These are phyloP conservation scores for Numida meleagris DNA, from an alignment of 2,113 vertebrate genomes.

Conservation along the genomic window DNA sequence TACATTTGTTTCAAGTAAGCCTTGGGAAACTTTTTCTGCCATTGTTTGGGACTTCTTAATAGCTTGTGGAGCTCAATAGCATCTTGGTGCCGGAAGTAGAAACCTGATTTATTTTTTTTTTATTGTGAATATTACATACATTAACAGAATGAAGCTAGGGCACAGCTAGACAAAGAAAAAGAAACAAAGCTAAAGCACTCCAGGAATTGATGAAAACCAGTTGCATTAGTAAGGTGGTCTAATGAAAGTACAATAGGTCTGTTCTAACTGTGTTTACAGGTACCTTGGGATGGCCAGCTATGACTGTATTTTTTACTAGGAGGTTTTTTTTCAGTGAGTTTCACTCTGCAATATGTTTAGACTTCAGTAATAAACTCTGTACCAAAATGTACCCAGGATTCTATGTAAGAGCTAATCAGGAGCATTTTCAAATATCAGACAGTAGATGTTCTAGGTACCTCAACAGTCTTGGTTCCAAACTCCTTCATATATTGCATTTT, in stretches of 20 bases:
- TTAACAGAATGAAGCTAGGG: neutral
- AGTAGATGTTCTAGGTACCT: neutral
- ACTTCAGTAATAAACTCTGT: neutral
- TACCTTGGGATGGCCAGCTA: neutral
- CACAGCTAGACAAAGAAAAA: neutral
- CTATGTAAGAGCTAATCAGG: neutral
- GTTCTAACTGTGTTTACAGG: neutral
- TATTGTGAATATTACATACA: neutral
- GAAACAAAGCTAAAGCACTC: neutral
- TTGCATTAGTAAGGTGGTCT: neutral
- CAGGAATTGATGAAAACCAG: neutral
- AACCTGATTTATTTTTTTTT: slow-evolving; percentile 13
- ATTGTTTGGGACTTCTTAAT: neutral
- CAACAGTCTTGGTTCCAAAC: neutral
- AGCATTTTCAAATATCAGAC: neutral
- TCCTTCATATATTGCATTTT: neutral
- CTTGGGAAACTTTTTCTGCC: slow-evolving; percentile 18
- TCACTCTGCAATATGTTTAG: neutral
- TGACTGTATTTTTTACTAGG: neutral
- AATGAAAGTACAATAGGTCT: neutral
- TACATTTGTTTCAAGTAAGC: slow-evolving; percentile 3
- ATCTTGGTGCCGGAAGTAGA: neutral
- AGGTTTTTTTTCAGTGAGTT: neutral
- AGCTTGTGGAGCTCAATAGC: neutral
- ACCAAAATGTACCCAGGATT: neutral